A percentile compares a stretch with the other conserved stretches of the same genome.
Evolutionary conservation across 2,113 vertebrate species (phyloP).

Genomic region (Cebus imitator): DNA sequence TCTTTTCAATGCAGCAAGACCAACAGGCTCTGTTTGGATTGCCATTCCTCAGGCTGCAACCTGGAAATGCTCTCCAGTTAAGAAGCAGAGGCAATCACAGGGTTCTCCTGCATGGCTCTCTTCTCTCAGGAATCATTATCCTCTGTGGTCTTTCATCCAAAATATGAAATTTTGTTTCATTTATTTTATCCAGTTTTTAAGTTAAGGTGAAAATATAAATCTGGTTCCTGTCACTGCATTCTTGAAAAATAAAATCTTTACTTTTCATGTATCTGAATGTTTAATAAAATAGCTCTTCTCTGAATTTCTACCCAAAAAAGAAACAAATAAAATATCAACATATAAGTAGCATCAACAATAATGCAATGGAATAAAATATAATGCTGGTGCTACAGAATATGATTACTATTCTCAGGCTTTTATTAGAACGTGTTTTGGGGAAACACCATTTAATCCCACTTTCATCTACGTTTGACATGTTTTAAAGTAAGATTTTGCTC

Average conservation of each 20-base stretch:
- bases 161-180: neutral
- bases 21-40: neutral
- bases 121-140: neutral
- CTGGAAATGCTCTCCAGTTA: neutral
- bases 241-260: neutral
- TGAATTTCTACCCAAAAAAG: conserved; percentile 25
- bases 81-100: neutral
- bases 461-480: neutral
- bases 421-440: neutral
- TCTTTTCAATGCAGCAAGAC: neutral
- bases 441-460: neutral
- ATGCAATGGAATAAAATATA: conserved; percentile 29
- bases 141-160: neutral
- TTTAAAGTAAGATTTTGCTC: conserved; percentile 27
- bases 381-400: neutral
- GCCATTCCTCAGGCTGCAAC: neutral
- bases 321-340: neutral
- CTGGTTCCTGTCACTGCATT: neutral
- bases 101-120: neutral
- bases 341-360: neutral
- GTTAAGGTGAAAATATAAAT: neutral
- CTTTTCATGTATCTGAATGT: neutral
- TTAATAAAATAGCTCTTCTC: conserved; percentile 6
- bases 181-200: neutral
- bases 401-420: neutral